Base-by-base conservation (phyloP, 2,113 vertebrate species). In the Piliocolobus tephrosceles region DNA sequence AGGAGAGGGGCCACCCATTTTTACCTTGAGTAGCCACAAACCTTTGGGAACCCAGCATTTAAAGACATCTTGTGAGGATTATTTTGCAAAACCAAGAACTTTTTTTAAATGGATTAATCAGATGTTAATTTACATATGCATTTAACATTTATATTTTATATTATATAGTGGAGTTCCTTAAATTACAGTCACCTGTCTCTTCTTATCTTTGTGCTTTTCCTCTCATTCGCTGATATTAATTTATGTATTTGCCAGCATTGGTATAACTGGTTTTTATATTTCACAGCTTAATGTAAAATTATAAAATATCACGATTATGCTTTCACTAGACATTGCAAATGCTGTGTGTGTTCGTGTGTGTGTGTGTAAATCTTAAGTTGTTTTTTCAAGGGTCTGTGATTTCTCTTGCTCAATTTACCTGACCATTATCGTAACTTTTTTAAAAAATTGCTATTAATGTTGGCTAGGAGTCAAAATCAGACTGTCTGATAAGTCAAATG, bases 401-500 rank as follows among this genome's bases (percentile, higher is more conserved):
- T 66, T 82, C 73, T 75, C 30, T 92, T 92, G 55, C 7, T 57
- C 58, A 40, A 72, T 35, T 82, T 75, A 38, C 43, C 22, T 84
- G 32, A 35, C 17, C 27, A 80, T 50, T 45, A 64, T 80, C 78
- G 50, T 61, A 23, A 64, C 70, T 79, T 58, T 87, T 78, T 1
- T n/a, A 52, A 23, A 38, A 57, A 81, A 78, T 75, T 64, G 9
- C 80, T 88, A n/a, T 70, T 72, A 35, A 50, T 40, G 23, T 84
- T 83, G 66, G 18, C 64, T 35, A 13, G 57, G 16, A 97, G 45
- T 81, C 96, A 92, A 78, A 50, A 85, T 18, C 70, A 91, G 52
- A 38, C 61, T 50, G 57, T 90, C 72, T 30, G 45, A 97, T 52
- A 72, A 94, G 82, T 75, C 95, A 94, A 58, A 94, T 38, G 76